These are phyloP conservation scores for Polyploca ridens DNA, from an alignment of 2,888 invertebrate species.

Conservation along the genomic window DNA sequence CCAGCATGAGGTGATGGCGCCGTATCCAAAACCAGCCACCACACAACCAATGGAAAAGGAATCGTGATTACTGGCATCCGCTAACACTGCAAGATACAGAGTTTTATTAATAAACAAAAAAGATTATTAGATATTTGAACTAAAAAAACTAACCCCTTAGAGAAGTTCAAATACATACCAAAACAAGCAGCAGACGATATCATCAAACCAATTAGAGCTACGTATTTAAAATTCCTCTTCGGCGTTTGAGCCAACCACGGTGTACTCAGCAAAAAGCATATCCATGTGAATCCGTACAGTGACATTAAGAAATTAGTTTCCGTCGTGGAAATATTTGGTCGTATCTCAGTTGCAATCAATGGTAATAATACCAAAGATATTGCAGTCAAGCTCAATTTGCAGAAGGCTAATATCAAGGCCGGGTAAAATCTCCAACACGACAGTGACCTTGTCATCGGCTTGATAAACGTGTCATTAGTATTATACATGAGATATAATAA, in stretches of 20 bases:
- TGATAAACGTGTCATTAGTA: conserved; percentile 74
- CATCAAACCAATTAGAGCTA: conserved; percentile 61
- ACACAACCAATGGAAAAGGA: conserved; percentile 78
- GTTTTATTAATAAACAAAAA: conserved; percentile 8
- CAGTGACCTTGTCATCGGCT: conserved; percentile 74
- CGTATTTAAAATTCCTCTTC: conserved; percentile 76
- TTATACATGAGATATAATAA: conserved; percentile 63
- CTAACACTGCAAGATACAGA: conserved; percentile 60
- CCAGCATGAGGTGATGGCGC: conserved; percentile 76
- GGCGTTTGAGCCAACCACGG: conserved; percentile 76
- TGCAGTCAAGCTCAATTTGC: conserved; percentile 67
- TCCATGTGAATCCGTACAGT: conserved; percentile 76
- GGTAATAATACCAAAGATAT: conserved; percentile 65
- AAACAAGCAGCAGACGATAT: conserved; percentile 68
- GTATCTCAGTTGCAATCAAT: conserved; percentile 65
- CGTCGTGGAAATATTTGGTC: conserved; percentile 64
- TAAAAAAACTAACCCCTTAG: background rate
- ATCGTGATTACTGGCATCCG: conserved; percentile 70
- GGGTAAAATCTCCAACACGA: conserved; percentile 79
- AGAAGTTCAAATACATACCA: conserved; percentile 52
- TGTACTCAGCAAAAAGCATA: conserved; percentile 72
- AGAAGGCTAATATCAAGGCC: conserved; percentile 65
- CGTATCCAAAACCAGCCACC: conserved; percentile 79
- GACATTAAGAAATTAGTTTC: conserved; percentile 76
- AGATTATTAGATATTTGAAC: conserved; percentile 5